A percentile compares a stretch with the other conserved stretches of the same genome.
These are phyloP conservation scores for Drosophila pectinifera DNA, from an alignment of 1,140 invertebrate genomes.

Conservation along the genomic window DNA sequence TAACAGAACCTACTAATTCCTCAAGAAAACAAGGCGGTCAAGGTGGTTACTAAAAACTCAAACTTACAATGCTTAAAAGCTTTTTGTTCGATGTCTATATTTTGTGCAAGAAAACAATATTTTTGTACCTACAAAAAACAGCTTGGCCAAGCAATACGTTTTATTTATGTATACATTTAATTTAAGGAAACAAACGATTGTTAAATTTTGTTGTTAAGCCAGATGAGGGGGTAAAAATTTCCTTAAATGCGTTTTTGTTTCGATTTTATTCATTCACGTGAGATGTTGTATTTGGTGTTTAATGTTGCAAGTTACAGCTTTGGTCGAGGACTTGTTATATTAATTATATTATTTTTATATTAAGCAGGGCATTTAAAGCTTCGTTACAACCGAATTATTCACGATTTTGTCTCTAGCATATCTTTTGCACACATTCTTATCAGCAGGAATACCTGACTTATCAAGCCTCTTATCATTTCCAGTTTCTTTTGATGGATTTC, in stretches of 20 bases:
- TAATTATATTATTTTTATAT: no score
- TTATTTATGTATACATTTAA: neutral
- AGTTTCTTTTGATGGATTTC: slow-evolving; percentile 56
- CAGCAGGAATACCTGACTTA: slow-evolving; percentile 43
- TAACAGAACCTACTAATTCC: neutral
- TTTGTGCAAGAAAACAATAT: neutral
- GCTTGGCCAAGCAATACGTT: neutral
- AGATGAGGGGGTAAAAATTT: neutral
- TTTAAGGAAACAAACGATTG: neutral
- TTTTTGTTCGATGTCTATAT: neutral
- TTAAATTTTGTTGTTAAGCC: neutral
- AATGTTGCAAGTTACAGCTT: neutral
- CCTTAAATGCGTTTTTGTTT: neutral
- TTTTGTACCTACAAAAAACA: neutral
- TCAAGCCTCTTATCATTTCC: slow-evolving; percentile 49
- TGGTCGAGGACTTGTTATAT: no score
- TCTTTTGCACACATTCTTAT: slow-evolving; percentile 55
- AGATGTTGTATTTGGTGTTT: no score
- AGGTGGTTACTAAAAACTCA: neutral
- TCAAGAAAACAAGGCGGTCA: neutral
- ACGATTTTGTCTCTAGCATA: slow-evolving; percentile 17
- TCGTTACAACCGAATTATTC: neutral
- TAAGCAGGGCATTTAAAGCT: slow-evolving; percentile 8
- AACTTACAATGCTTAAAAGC: neutral
- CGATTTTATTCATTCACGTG: neutral